A percentile compares a stretch with the other conserved stretches of the same genome.
Conservation (phyloP, 2,797 vertebrate species). For the Sphenodon punctatus region DNA sequence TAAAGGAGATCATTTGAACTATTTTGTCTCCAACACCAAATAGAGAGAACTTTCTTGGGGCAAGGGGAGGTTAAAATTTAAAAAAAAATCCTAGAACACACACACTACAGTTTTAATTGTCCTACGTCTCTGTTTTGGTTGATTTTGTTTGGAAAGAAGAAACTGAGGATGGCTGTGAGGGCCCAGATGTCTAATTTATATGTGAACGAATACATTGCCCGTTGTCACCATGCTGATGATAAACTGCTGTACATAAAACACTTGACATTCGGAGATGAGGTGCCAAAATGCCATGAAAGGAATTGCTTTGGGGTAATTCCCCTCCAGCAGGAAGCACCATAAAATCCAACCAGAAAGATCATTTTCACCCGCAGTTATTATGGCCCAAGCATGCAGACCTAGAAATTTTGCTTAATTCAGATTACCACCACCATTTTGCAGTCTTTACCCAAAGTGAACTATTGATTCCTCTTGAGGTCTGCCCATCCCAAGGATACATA, state of each 20-base stretch:
- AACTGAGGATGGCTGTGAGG: not conserved
- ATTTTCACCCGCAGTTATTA: conserved; percentile 1
- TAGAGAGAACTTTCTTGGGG: no score
- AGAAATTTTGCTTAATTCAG: not conserved
- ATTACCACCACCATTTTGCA: not conserved
- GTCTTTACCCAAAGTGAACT: not conserved
- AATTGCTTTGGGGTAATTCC: conserved; percentile 6
- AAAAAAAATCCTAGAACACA: no score
- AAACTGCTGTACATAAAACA: no score
- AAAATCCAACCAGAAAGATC: not conserved
- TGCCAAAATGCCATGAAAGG: rapidly evolving
- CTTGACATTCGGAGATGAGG: rapidly evolving
- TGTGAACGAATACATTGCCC: no score
- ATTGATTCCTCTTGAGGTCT: not conserved
- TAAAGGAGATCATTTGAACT: no score
- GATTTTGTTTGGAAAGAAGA: not conserved
- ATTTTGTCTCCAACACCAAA: no score
- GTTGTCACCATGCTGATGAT: no score
- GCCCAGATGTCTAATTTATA: not conserved
- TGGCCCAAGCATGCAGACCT: not conserved
- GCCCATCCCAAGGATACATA: not conserved
- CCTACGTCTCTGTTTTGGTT: not conserved
- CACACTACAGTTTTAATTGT: not conserved
- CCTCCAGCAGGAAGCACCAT: not conserved
- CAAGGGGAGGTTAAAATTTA: no score